Conservation (phyloP, 1,140 invertebrate species). For the Aphaenogaster floridana region DNA sequence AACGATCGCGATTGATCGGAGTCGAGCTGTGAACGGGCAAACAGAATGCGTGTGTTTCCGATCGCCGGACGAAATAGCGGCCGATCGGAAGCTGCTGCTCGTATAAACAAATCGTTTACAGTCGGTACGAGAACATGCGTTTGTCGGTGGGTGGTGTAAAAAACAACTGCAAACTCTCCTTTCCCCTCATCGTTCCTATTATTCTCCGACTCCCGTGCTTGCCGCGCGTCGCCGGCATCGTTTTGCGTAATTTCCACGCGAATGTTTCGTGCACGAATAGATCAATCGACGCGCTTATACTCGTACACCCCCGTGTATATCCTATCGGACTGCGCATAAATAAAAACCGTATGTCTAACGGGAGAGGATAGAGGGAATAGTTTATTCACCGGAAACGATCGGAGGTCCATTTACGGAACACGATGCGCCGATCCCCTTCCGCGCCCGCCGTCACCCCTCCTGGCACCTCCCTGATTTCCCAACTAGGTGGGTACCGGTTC, state of each 20-base stretch:
- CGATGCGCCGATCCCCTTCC: constrained; percentile 33
- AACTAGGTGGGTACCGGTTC: constrained; percentile 66
- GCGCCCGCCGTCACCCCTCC: not conserved
- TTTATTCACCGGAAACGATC: constrained; percentile 74
- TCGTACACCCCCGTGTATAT: not conserved
- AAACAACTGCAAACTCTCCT: not conserved
- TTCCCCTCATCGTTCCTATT: not conserved
- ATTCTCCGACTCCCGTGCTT: constrained; percentile 42
- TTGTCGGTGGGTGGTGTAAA: constrained; percentile 18
- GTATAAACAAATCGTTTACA: constrained; percentile 66
- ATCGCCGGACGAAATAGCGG: constrained; percentile 56
- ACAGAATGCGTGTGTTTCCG: constrained; percentile 43
- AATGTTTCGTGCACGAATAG: constrained; percentile 20
- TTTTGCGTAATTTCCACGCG: constrained; percentile 61
- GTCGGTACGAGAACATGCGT: constrained; percentile 21
- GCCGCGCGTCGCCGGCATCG: constrained; percentile 10
- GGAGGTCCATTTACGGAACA: constrained; percentile 71
- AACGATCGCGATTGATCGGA: constrained; percentile 23
- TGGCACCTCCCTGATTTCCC: constrained; percentile 20
- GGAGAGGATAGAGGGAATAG: constrained; percentile 28
- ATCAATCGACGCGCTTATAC: constrained; percentile 1
- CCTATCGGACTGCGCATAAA: constrained; percentile 31
- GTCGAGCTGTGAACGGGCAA: constrained; percentile 36
- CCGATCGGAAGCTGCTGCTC: constrained; percentile 43
- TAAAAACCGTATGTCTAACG: constrained; percentile 37